Conservation (phyloP, 2,888 invertebrate genomes). For the Eubasilissa splendida region DNA sequence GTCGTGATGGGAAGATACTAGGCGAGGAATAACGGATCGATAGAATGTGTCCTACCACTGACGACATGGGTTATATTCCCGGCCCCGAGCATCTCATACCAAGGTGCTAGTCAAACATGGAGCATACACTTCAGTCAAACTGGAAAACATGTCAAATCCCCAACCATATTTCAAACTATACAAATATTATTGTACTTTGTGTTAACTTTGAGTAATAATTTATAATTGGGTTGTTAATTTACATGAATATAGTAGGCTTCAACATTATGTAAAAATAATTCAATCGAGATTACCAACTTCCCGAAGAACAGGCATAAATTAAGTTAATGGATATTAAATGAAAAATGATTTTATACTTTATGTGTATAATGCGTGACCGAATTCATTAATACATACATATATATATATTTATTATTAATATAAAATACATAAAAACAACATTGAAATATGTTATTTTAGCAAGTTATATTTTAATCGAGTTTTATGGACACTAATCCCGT, state of each 20-base stretch:
- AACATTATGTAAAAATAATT: no score
- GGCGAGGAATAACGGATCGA: slow-evolving; percentile 28
- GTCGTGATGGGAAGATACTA: slow-evolving; percentile 15
- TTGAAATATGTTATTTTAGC: no score
- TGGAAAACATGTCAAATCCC: slow-evolving; percentile 39
- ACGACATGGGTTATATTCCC: slow-evolving; percentile 25
- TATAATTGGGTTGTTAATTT: background rate
- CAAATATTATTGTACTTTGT: slow-evolving; percentile 25
- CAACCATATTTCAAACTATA: slow-evolving; percentile 25
- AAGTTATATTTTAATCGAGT: no score
- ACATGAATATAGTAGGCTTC: background rate
- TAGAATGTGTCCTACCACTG: slow-evolving; percentile 32
- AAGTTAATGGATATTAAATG: no score
- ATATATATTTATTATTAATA: no score
- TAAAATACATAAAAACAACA: no score
- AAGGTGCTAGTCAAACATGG: slow-evolving; percentile 16
- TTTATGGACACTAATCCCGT: no score
- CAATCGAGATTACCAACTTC: no score
- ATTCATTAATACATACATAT: no score
- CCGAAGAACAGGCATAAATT: no score
- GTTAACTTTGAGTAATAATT: slow-evolving; percentile 2
- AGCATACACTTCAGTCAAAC: slow-evolving; percentile 24
- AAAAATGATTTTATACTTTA: no score
- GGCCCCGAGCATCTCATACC: background rate
- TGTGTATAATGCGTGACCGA: no score